A percentile compares a stretch with the other conserved stretches of the same genome.
Conservation (phyloP, 2,888 invertebrate genomes). For the Anorthoa munda region DNA sequence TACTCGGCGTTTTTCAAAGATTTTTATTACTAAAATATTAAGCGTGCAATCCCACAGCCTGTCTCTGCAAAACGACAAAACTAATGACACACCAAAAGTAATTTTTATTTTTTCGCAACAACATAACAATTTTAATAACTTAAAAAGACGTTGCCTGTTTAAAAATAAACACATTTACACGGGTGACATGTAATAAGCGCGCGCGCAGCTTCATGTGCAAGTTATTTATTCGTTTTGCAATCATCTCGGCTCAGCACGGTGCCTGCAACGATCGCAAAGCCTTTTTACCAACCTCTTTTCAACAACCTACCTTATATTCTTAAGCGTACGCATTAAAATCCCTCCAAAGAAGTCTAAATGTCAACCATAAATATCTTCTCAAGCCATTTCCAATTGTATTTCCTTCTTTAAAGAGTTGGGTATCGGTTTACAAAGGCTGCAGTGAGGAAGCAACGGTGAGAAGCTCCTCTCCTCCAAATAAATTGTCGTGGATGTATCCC, state of each 20-base stretch:
- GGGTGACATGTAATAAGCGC: constrained; percentile 68
- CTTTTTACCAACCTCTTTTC: constrained; percentile 32
- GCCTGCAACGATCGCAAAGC: constrained; percentile 58
- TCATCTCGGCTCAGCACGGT: constrained; percentile 70
- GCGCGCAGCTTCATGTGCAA: constrained; percentile 56
- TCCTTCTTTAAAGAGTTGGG: constrained; percentile 28
- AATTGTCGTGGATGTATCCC: constrained; percentile 86
- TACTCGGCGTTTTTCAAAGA: not conserved
- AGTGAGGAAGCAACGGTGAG: constrained; percentile 71
- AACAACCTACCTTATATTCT: constrained; percentile 33
- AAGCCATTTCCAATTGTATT: constrained; percentile 37
- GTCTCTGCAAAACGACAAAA: constrained; percentile 17
- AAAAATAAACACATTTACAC: constrained; percentile 67
- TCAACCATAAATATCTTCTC: constrained; percentile 20
- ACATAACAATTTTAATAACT: constrained; percentile 62
- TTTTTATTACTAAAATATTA: constrained; percentile 12
- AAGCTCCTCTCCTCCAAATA: constrained; percentile 79
- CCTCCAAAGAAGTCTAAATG: constrained; percentile 39
- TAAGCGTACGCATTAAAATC: constrained; percentile 67
- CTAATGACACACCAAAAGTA: constrained; percentile 41
- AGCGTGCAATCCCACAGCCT: constrained; percentile 2
- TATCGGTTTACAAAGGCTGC: constrained; percentile 50
- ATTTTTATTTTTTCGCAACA: constrained; percentile 53
- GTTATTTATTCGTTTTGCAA: constrained; percentile 70
- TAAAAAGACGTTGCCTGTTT: constrained; percentile 62